These are phyloP conservation scores for Hemicordylus capensis DNA, from an alignment of 2,113 vertebrate genomes.

Conservation along the genomic window DNA sequence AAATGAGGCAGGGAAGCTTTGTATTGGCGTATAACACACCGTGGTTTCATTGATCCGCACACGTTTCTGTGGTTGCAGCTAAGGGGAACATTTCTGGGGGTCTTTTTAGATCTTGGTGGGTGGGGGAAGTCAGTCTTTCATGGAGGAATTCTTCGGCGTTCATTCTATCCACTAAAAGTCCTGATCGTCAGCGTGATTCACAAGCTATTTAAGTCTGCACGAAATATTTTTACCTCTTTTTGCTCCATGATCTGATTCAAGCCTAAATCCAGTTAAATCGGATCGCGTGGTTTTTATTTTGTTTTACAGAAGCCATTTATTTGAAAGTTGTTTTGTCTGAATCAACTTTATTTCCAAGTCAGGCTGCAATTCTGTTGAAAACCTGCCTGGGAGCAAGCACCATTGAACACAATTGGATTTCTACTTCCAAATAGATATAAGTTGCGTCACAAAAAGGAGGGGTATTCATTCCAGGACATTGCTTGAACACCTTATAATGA, in stretches of 20 bases:
- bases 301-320: not conserved
- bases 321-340: not conserved
- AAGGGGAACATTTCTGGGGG: not conserved
- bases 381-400: not conserved
- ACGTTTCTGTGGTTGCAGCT: not conserved
- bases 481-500: too few species aligned
- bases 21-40: constrained; percentile 26
- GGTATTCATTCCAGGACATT: not conserved
- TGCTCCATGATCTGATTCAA: not conserved
- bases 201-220: not conserved
- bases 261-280: not conserved
- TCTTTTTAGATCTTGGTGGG: not conserved
- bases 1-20: not conserved
- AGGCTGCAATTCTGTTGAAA: not conserved
- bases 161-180: not conserved
- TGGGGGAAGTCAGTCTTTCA: not conserved
- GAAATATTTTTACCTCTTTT: not conserved
- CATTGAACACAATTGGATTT: not conserved
- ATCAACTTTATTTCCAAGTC: not conserved
- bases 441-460: too few species aligned
- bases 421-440: too few species aligned
- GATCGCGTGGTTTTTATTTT: not conserved
- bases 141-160: not conserved
- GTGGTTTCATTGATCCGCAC: not conserved
- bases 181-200: not conserved